A percentile compares a stretch with the other conserved stretches of the same genome.
phyloP scores from a whole-genome alignment of 2,113 vertebrate species.

The Romanogobio albipinnatus region DNA sequence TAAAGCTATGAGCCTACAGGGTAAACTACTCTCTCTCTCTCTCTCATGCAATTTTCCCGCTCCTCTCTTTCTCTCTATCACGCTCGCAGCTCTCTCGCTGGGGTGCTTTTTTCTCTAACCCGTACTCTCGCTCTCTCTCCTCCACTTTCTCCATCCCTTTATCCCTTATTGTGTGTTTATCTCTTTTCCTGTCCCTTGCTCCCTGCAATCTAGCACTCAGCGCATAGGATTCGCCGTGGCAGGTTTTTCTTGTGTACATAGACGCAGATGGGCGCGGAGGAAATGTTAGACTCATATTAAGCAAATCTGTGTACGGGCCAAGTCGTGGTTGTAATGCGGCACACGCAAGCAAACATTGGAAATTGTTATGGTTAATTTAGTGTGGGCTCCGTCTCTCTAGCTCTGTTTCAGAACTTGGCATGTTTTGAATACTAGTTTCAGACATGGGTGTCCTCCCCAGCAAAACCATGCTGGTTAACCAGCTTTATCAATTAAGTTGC shows the following conservation, averaged over 20 bases:
- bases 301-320: constrained; percentile 22
- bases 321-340: constrained; percentile 46
- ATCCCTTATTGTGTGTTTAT: constrained; percentile 38
- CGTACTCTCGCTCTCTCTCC: constrained; percentile 3
- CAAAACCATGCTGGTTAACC: neutral
- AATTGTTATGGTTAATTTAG: constrained; percentile 28
- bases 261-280: constrained; percentile 11
- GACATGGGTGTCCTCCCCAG: neutral
- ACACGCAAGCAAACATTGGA: constrained; percentile 32
- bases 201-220: constrained; percentile 33
- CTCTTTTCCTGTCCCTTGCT: constrained; percentile 31
- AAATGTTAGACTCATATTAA: constrained; percentile 35
- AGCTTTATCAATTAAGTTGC: neutral
- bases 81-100: constrained; percentile 18
- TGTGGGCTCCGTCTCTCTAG: neutral
- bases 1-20: constrained; percentile 46
- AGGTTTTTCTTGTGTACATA: constrained; percentile 36
- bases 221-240: neutral
- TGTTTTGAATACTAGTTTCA: neutral
- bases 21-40: constrained; percentile 40
- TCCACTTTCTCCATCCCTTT: constrained; percentile 30
- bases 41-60: constrained; percentile 22
- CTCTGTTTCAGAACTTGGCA: constrained; percentile 9
- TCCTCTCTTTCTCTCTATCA: constrained; percentile 39
- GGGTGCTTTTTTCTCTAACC: constrained; percentile 32